Conservation (phyloP, 37 sponge, comb jelly and placozoan genomes). For the Haliclona indistincta region DNA sequence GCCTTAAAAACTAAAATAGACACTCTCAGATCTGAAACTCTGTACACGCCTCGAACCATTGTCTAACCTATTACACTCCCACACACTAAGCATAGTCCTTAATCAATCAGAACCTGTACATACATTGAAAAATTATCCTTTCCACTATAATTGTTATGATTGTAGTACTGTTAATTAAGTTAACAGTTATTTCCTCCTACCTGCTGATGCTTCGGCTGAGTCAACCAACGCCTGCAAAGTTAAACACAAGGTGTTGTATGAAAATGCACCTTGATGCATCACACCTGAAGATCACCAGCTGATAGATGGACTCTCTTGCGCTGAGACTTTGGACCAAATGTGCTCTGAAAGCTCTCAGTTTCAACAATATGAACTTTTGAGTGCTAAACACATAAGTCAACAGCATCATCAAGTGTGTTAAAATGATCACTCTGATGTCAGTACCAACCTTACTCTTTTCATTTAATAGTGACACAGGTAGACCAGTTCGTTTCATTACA, state of each 20-base stretch:
- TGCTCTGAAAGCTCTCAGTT: constrained; percentile 86
- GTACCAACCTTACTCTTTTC: constrained; percentile 89
- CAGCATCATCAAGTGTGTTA: not conserved
- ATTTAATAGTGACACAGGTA: constrained; percentile 91
- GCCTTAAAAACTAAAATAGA: no score
- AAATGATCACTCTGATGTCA: not conserved
- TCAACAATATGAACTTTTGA: constrained; percentile 88
- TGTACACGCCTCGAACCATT: no score
- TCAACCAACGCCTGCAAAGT: not conserved
- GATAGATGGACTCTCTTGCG: constrained; percentile 80
- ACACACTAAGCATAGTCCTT: no score
- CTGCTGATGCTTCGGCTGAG: not conserved
- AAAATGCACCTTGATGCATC: no score
- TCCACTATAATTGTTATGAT: no score
- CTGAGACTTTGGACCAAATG: constrained; percentile 94
- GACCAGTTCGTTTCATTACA: constrained; percentile 88
- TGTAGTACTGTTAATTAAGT: no score
- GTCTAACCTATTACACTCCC: no score
- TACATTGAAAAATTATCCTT: no score
- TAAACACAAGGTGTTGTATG: not conserved
- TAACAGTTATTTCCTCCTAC: no score
- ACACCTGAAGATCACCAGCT: constrained; percentile 73
- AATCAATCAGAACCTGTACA: no score
- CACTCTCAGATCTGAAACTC: no score
- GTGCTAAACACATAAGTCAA: constrained; percentile 27